Conservation (phyloP, 2,113 vertebrate species). For the Xiphophorus maculatus region DNA sequence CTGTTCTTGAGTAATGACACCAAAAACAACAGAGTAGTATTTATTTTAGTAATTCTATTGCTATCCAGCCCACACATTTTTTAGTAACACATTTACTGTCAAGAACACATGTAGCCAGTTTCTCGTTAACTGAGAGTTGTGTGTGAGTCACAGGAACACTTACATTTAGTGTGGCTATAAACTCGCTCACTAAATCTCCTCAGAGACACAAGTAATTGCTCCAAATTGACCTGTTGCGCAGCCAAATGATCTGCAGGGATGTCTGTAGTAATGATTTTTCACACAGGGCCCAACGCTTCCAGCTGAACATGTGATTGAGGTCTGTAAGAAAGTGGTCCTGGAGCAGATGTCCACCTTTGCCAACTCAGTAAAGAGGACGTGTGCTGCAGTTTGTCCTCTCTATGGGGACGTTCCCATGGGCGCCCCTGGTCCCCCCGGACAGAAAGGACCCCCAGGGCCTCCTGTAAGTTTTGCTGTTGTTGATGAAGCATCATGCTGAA, state of each 20-base stretch:
- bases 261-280: conserved; percentile 64
- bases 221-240: conserved; percentile 42
- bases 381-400: conserved; percentile 77
- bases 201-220: conserved; percentile 41
- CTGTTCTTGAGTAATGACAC: background rate
- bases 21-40: conserved; percentile 22
- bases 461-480: conserved; percentile 66
- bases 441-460: conserved; percentile 75
- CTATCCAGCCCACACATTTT: conserved; percentile 41
- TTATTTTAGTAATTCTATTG: conserved; percentile 25
- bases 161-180: conserved; percentile 69
- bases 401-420: conserved; percentile 80
- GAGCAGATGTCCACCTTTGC: conserved; percentile 83
- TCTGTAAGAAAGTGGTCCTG: conserved; percentile 79
- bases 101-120: conserved; percentile 56
- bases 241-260: conserved; percentile 45
- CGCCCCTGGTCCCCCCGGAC: conserved; percentile 69
- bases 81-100: conserved; percentile 57
- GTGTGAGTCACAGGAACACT: conserved; percentile 50
- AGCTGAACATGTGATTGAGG: conserved; percentile 78
- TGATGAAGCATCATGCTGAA: background rate
- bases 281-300: conserved; percentile 74
- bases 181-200: conserved; percentile 64
- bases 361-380: conserved; percentile 80
- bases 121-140: conserved; percentile 31